These are phyloP conservation scores for Glaucomys volans DNA, from an alignment of 2,113 vertebrate genomes.

Conservation along the genomic window DNA sequence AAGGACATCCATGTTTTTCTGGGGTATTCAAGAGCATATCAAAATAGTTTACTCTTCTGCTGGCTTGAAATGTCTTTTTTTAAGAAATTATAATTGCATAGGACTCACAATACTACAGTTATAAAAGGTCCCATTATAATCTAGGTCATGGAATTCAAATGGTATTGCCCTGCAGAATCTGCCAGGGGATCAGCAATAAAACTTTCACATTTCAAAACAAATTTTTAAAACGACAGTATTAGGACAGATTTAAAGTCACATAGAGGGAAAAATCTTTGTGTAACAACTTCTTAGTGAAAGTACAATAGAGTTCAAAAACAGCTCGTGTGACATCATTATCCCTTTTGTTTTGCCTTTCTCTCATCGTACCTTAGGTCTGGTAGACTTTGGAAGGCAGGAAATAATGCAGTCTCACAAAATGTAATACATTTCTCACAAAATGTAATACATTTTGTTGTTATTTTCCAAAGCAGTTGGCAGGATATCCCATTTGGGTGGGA, in stretches of 20 bases:
- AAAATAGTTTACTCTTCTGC: neutral
- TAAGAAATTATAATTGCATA: neutral
- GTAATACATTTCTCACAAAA: neutral
- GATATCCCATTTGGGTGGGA: no score
- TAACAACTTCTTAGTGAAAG: neutral
- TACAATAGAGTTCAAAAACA: slow-evolving; percentile 2
- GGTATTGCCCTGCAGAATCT: neutral
- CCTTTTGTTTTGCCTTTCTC: neutral
- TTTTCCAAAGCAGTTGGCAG: neutral
- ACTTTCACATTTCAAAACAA: neutral
- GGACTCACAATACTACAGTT: neutral
- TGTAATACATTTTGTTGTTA: neutral
- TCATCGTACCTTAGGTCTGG: neutral
- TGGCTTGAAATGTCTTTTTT: neutral
- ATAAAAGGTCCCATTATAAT: neutral
- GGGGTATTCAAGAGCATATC: neutral
- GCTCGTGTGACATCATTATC: neutral
- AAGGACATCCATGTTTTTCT: neutral
- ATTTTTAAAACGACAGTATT: neutral
- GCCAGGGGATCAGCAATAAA: neutral
- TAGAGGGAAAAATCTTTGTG: neutral
- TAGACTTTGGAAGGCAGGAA: neutral
- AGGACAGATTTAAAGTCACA: neutral
- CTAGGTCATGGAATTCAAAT: neutral
- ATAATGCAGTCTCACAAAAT: neutral